Base-by-base conservation (phyloP, 2,113 vertebrate genomes). In the Nerophis ophidion region DNA sequence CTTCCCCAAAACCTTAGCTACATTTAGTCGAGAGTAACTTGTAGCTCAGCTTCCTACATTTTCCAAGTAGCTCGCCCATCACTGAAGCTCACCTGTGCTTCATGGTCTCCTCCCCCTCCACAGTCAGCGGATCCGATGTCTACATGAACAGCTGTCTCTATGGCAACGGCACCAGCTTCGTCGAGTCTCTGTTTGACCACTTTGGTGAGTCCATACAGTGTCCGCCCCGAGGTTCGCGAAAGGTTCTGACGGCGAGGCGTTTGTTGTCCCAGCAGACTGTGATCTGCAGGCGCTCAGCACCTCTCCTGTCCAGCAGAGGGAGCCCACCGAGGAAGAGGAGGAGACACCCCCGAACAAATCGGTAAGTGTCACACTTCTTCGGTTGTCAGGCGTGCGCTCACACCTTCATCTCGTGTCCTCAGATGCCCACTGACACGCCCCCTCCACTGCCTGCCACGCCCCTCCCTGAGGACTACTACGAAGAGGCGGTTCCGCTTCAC, bases 131-230 rank as follows among this genome's bases (percentile, higher is more conserved):
- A 1, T 74, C 88, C 57, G 92, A 93, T 33, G 92, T 93, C 75
- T 98, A 99, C 0, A 90, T 97, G 91, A 99, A 98, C 89, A 94
- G 94, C 0, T 89, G 91, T 0, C 91, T 94, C 51, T 91, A 96
- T 63, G 90, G 93, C 82, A 95, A 96, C 1, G 95, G 97, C 70
- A 97, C 97, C 48, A 98, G 97, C 83, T 99, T 99, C 2, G 96
- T 99, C 65, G 97, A 97, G 80, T 98, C 97, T 12, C 90, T 99
- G 59, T 99, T 99, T 64, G 95, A 99, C 65, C 93, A 93, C 74
- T 98, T 99, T 50, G 97, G 96, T 97, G 89, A 1, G 91, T 70
- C 14, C 33, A 26, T 33, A 8, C 5, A 9, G 17, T 3, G 15
- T 56, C 26, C 12, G 40, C 12, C 40, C 40, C 40, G 11, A 44